Evolutionary conservation across 2,888 invertebrate genomes (phyloP).

Genomic region (Neocrepidodera transversa): DNA sequence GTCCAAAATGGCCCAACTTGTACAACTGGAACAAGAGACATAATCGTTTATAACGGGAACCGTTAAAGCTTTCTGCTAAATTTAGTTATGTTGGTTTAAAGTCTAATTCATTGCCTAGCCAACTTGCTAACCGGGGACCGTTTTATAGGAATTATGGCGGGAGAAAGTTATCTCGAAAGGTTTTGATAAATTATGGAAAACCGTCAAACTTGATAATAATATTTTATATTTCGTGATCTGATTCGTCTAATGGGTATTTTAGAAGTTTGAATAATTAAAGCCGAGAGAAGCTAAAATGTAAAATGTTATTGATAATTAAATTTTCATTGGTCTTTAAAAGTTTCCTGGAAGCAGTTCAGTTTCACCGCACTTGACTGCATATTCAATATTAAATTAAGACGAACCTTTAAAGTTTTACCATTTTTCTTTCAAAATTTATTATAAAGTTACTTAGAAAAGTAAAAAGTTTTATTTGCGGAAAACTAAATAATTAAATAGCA

Average conservation of each 20-base stretch:
- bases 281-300: not conserved
- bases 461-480: too few relatives aligned
- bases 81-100: conserved; percentile 40
- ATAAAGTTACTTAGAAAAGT: too few relatives aligned
- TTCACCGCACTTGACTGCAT: not conserved
- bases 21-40: conserved; percentile 41
- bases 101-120: conserved; percentile 38
- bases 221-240: conserved; percentile 25
- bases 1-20: conserved; percentile 36
- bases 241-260: conserved; percentile 6
- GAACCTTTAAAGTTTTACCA: too few relatives aligned
- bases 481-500: too few relatives aligned
- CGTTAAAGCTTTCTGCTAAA: conserved; percentile 38
- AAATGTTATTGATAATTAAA: conserved; percentile 4
- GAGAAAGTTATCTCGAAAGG: conserved; percentile 18
- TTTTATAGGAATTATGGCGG: conserved; percentile 33
- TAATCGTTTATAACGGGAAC: conserved; percentile 40
- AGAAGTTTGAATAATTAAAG: conserved; percentile 23
- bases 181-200: conserved; percentile 34
- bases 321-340: not conserved
- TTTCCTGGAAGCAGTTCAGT: not conserved
- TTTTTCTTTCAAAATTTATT: too few relatives aligned
- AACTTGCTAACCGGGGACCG: conserved; percentile 36
- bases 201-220: conserved; percentile 28
- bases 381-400: too few relatives aligned